Conservation (phyloP, 1,140 invertebrate genomes). For the Orchestia grillus region DNA sequence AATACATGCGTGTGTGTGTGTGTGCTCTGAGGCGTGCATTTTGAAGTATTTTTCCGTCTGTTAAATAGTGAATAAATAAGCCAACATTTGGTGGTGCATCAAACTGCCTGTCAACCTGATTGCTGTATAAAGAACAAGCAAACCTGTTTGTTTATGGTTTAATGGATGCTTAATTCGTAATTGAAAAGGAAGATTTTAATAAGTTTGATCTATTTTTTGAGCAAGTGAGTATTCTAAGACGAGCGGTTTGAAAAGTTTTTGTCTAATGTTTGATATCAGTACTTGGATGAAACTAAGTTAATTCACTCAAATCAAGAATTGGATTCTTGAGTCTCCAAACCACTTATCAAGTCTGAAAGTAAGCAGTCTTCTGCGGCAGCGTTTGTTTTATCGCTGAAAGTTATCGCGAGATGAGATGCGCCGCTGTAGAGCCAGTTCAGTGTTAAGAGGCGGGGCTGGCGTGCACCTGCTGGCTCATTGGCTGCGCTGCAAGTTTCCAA, state of each 20-base stretch:
- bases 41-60: too few species aligned
- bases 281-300: neutral
- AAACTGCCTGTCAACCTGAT: too few species aligned
- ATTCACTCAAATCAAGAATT: neutral
- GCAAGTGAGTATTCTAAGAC: too few species aligned
- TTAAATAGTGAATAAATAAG: too few species aligned
- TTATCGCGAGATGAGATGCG: neutral
- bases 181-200: neutral
- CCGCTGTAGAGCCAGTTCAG: neutral
- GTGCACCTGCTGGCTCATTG: neutral
- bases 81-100: too few species aligned
- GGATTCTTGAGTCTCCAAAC: neutral
- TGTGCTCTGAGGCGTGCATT: neutral
- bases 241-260: too few species aligned
- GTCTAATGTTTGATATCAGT: too few species aligned
- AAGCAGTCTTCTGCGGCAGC: neutral
- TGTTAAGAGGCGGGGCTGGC: neutral
- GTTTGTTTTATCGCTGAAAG: neutral
- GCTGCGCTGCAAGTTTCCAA: neutral
- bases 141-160: too few species aligned
- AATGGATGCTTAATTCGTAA: neutral
- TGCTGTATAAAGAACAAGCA: too few species aligned
- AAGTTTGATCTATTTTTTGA: neutral
- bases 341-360: neutral
- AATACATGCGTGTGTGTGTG: neutral